Evolutionary conservation across 2,888 invertebrate genomes (phyloP).

Genomic region (Sericinus montela): DNA sequence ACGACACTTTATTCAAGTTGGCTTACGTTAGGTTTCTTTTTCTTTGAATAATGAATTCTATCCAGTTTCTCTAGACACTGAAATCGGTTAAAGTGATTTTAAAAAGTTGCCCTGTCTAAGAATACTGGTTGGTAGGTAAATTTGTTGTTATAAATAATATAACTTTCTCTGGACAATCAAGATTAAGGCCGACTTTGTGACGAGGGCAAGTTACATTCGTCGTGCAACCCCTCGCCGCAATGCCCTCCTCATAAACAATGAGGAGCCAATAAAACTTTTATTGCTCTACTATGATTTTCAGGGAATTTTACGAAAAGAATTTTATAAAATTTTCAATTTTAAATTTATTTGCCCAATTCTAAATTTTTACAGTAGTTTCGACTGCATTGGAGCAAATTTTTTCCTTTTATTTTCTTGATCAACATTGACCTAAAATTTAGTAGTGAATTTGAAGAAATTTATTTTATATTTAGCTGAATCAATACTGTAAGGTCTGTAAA

Average conservation of each 20-base stretch:
- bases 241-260: conserved; percentile 52
- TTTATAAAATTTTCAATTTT: conserved; percentile 67
- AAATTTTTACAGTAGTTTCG: conserved; percentile 31
- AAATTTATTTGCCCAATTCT: conserved; percentile 54
- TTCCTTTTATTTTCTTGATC: conserved; percentile 15
- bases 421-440: too few species aligned
- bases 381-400: conserved; percentile 20
- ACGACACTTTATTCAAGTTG: conserved; percentile 36
- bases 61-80: conserved; percentile 19
- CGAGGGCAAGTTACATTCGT: conserved; percentile 26
- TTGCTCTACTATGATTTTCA: conserved; percentile 66
- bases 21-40: conserved; percentile 31
- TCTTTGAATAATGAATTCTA: conserved; percentile 31
- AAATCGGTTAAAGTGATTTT: conserved; percentile 26
- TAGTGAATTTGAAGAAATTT: too few species aligned
- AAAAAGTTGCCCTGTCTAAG: conserved; percentile 28
- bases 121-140: neutral
- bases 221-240: conserved; percentile 31
- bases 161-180: conserved; percentile 35
- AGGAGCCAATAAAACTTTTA: conserved; percentile 72
- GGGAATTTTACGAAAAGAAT: conserved; percentile 63
- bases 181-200: conserved; percentile 24
- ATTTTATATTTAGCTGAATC: too few species aligned
- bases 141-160: conserved; percentile 52
- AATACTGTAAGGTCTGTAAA: too few species aligned